Conservation (phyloP, 2,113 vertebrate species). For the Nanorana parkeri region DNA sequence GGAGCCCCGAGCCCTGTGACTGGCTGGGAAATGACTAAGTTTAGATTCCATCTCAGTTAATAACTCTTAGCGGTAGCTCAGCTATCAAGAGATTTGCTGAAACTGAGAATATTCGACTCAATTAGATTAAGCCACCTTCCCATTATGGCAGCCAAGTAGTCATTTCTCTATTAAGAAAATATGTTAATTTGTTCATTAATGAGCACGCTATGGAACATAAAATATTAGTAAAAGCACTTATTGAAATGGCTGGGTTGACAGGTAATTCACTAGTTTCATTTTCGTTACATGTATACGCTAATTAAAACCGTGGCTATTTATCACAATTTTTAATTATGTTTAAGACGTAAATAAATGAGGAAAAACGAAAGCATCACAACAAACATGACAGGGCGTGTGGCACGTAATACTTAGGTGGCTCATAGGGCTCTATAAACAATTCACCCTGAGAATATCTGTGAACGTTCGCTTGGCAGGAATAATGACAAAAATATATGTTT, state of each 20-base stretch:
- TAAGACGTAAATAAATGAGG: neutral
- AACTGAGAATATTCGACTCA: conserved; percentile 4
- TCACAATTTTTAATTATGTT: conserved; percentile 13
- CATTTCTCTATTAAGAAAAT: conserved; percentile 18
- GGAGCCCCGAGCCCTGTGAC: conserved; percentile 9
- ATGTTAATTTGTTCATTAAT: conserved; percentile 33
- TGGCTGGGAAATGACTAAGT: neutral
- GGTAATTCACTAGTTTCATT: neutral
- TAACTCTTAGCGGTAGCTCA: conserved; percentile 65
- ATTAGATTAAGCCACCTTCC: conserved; percentile 8
- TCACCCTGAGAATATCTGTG: too few species aligned
- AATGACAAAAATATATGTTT: too few species aligned
- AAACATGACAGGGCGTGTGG: too few species aligned
- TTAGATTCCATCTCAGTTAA: neutral
- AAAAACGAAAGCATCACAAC: too few species aligned
- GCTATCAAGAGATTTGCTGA: conserved; percentile 10
- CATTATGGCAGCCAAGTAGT: too few species aligned
- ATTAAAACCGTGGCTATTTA: conserved; percentile 1
- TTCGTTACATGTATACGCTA: conserved; percentile 1
- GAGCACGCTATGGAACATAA: neutral
- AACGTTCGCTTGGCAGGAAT: too few species aligned
- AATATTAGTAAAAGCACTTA: conserved; percentile 9
- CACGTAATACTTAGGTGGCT: too few species aligned
- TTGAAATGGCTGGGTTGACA: neutral
- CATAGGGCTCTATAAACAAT: too few species aligned